A percentile compares a stretch with the other conserved stretches of the same genome.
Evolutionary conservation across 2,113 vertebrate genomes (phyloP).

Genomic region (Saccopteryx bilineata): DNA sequence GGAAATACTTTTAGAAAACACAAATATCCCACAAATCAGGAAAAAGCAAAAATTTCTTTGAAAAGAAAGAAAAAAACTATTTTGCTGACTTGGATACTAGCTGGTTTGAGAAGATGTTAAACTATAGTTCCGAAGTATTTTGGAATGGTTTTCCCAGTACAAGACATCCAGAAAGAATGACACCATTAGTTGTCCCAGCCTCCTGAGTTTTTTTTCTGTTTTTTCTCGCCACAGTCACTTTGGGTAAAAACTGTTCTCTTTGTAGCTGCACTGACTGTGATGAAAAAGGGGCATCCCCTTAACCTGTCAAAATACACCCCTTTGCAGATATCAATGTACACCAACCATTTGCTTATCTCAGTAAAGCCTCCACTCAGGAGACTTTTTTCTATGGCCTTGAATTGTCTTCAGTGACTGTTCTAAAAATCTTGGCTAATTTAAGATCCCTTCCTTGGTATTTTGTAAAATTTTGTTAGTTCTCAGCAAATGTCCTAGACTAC

Average conservation of each 20-base stretch:
- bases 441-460: background rate
- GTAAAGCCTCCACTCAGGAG: accelerated
- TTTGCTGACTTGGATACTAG: background rate
- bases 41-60: background rate
- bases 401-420: background rate
- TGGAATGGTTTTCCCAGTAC: accelerated
- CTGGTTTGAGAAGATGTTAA: background rate
- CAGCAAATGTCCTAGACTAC: background rate
- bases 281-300: accelerated
- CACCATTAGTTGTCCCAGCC: background rate
- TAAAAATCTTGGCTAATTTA: background rate
- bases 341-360: too few species aligned
- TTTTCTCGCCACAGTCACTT: background rate
- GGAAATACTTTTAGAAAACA: constrained; percentile 38
- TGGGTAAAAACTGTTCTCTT: background rate
- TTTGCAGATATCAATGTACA: too few species aligned
- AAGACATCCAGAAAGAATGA: background rate
- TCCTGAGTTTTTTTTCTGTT: background rate
- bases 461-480: background rate
- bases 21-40: background rate
- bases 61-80: background rate
- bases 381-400: background rate
- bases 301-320: accelerated
- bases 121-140: accelerated
- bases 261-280: background rate